Evolutionary conservation across 1,140 invertebrate genomes (phyloP).

Genomic region (Drosophila dunni): DNA sequence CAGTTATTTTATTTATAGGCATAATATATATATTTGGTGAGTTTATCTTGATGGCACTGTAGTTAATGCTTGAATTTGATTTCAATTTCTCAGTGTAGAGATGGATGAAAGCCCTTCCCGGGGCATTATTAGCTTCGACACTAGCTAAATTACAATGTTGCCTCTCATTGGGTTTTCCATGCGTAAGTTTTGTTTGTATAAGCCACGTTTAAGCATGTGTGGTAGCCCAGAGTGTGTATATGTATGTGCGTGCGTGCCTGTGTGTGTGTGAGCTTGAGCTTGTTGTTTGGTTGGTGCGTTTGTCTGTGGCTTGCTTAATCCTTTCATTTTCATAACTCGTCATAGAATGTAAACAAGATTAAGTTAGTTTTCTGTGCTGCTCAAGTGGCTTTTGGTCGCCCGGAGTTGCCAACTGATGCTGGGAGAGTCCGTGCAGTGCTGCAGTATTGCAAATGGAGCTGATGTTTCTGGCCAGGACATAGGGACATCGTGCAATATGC

Average conservation of each 20-base stretch:
- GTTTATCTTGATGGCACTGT: constrained; percentile 20
- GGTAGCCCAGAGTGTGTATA: constrained; percentile 33
- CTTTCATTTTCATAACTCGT: constrained; percentile 83
- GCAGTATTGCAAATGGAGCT: background rate
- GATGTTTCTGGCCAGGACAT: constrained; percentile 42
- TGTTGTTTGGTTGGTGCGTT: constrained; percentile 55
- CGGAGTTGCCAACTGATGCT: constrained; percentile 25
- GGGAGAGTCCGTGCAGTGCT: constrained; percentile 5
- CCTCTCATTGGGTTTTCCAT: constrained; percentile 58
- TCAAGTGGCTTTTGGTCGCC: constrained; percentile 73
- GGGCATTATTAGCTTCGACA: constrained; percentile 43
- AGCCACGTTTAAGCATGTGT: constrained; percentile 66
- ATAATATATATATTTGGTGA: background rate
- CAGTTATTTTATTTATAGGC: too few relatives aligned
- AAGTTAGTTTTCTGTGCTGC: constrained; percentile 79
- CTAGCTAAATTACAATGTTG: constrained; percentile 38
- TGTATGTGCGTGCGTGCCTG: constrained; percentile 26
- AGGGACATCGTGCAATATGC: constrained; percentile 55
- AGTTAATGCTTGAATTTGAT: constrained; percentile 14
- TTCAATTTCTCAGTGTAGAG: constrained; percentile 27
- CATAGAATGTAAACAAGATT: constrained; percentile 83
- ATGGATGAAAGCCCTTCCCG: constrained; percentile 38
- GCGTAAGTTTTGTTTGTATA: constrained; percentile 74
- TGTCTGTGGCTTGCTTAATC: constrained; percentile 79
- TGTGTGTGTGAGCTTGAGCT: constrained; percentile 22